Conservation (phyloP, 1,140 invertebrate species). For the Atopsyche davidsoni region DNA sequence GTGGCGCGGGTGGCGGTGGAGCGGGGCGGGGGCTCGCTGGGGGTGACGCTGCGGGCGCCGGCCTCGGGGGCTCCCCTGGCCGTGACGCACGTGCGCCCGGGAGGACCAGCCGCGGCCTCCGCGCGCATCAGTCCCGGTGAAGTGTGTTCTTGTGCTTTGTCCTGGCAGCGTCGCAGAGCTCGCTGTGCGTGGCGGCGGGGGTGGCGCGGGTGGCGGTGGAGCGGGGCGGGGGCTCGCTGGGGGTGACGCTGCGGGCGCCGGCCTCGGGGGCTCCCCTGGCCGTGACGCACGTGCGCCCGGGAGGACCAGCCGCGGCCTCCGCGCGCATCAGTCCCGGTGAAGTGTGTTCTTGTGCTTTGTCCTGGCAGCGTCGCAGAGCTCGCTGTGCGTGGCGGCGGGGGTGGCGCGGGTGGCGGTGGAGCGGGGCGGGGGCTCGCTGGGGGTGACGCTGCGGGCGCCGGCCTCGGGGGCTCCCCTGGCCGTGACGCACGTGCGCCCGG, state of each 20-base stretch:
- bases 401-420: constrained; percentile 48
- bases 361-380: constrained; percentile 82
- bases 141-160: no score
- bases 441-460: constrained; percentile 41
- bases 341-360: no score
- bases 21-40: no score
- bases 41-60: no score
- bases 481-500: constrained; percentile 81
- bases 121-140: no score
- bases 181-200: constrained; percentile 63
- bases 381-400: no score
- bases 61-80: no score
- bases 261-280: constrained; percentile 50
- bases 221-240: constrained; percentile 78
- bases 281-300: constrained; percentile 34
- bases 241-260: constrained; percentile 81
- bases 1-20: no score
- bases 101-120: no score
- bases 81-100: no score
- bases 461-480: constrained; percentile 64
- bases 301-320: constrained; percentile 42
- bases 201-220: constrained; percentile 70
- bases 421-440: constrained; percentile 35
- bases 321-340: constrained; percentile 58
- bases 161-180: constrained; percentile 55